Base-by-base conservation (phyloP, 2,113 vertebrate genomes). In the Paramormyrops kingsleyae region DNA sequence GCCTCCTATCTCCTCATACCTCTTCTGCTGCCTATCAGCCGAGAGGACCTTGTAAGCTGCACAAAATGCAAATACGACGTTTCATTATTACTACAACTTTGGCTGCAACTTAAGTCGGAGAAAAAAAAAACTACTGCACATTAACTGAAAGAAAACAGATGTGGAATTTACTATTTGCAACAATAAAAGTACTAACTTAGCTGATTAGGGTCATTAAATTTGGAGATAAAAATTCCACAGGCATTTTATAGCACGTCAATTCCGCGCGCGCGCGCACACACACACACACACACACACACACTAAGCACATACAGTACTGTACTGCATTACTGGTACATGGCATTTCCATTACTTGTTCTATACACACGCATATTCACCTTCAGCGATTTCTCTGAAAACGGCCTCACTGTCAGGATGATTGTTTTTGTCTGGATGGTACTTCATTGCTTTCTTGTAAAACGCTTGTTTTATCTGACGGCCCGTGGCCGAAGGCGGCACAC, bases 371-470 rank as follows among this genome's bases (percentile, higher is more conserved):
- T 83, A 12, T 66, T 93, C 93, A 95, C 95, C 95, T 94, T 96
- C 94, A 39, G 89, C 90, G 35, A 94, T 94, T 31, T 95, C 94
- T 56, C 94, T 93, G 91, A 96, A 96, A 7, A 88, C 90, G 85
- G 83, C 89, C 90, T 95, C 94, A 31, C 95, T 94, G 17, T 93
- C 91, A 4, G 88, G 35, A 87, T 92, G 90, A 89, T 91, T 94
- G 93, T 93, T 94, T 89, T 95, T 96, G 91, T 96, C 94, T 0
- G 95, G 95, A 83, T 96, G 95, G 90, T 93, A 93, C 90, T 93
- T 94, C 2, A 94, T 56, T 46, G 94, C 94, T 87, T 94, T 91
- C 52, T 87, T 89, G 47, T 93, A 94, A 80, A 94, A 95, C 80
- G 92, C 91, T 88, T 93, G 93, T 90, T 94, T 95, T 56, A 96